phyloP scores from a whole-genome alignment of 2,888 invertebrate genomes.

The Cosmia trapezina region DNA sequence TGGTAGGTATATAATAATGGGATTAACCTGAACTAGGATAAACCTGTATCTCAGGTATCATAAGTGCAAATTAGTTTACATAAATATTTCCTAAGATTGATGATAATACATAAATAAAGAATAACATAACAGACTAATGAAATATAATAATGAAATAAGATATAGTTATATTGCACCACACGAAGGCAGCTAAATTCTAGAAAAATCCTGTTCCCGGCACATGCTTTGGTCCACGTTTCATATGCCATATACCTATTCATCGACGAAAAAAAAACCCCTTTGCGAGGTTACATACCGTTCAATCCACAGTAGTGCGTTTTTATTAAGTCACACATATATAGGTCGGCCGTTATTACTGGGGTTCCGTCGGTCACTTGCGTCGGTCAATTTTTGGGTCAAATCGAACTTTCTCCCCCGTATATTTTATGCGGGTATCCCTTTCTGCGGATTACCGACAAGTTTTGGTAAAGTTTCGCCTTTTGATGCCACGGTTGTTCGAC shows the following conservation, averaged over 20 bases:
- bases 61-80: no score
- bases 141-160: no score
- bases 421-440: conserved; percentile 69
- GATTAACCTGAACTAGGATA: no score
- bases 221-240: conserved; percentile 25
- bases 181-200: background rate
- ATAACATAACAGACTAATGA: no score
- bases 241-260: conserved; percentile 56
- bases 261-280: conserved; percentile 32
- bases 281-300: conserved; percentile 29
- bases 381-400: conserved; percentile 82
- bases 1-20: no score
- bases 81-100: no score
- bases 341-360: conserved; percentile 77
- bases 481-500: conserved; percentile 62
- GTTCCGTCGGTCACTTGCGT: conserved; percentile 74
- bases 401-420: conserved; percentile 67
- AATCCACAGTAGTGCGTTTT: conserved; percentile 69
- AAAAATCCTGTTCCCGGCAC: conserved; percentile 14
- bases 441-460: conserved; percentile 65
- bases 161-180: background rate
- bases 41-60: no score
- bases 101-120: no score
- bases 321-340: conserved; percentile 82
- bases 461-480: conserved; percentile 63